Evolutionary conservation across 1,140 invertebrate species (phyloP).

Genomic region (Meloidogyne exigua): DNA sequence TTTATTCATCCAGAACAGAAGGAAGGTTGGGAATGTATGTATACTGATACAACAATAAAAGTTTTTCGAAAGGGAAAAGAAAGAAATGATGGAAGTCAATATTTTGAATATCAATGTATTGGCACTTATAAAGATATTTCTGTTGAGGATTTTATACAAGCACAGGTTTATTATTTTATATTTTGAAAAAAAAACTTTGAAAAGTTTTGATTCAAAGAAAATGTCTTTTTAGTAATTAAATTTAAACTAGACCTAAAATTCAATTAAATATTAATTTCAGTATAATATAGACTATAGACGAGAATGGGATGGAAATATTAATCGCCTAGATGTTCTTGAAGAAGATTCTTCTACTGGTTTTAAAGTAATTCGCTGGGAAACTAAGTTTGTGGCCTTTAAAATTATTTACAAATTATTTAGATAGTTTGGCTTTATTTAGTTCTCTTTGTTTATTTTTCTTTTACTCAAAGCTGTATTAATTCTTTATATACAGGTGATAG

Average conservation of each 20-base stretch:
- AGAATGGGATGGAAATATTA: slow-evolving; percentile 57
- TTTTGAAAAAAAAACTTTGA: not conserved
- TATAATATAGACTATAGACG: slow-evolving; percentile 50
- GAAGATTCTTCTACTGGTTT: slow-evolving; percentile 39
- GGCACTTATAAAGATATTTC: slow-evolving; percentile 46
- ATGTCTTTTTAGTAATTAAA: too few species aligned
- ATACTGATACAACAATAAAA: slow-evolving; percentile 4
- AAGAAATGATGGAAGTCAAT: slow-evolving; percentile 23
- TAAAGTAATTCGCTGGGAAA: slow-evolving; percentile 26
- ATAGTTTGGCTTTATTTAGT: too few species aligned
- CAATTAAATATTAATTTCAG: slow-evolving; percentile 18
- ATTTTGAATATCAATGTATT: slow-evolving; percentile 45
- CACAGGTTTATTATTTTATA: slow-evolving; percentile 38
- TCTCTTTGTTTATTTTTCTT: too few species aligned
- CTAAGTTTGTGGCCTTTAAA: not conserved
- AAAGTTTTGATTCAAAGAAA: too few species aligned
- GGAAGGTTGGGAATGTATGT: slow-evolving; percentile 32
- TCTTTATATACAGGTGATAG: too few species aligned
- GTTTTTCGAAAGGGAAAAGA: slow-evolving; percentile 27
- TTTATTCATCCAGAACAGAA: slow-evolving; percentile 15
- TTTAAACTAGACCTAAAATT: too few species aligned
- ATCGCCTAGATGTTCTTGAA: slow-evolving; percentile 48
- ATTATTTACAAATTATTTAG: too few species aligned
- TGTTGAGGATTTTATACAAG: slow-evolving; percentile 38
- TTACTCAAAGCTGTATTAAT: too few species aligned